Evolutionary conservation across 2,888 invertebrate species (phyloP), one percentile per base, ranked within the genome.

Genomic region (Azorinus chamasolen): DNA sequence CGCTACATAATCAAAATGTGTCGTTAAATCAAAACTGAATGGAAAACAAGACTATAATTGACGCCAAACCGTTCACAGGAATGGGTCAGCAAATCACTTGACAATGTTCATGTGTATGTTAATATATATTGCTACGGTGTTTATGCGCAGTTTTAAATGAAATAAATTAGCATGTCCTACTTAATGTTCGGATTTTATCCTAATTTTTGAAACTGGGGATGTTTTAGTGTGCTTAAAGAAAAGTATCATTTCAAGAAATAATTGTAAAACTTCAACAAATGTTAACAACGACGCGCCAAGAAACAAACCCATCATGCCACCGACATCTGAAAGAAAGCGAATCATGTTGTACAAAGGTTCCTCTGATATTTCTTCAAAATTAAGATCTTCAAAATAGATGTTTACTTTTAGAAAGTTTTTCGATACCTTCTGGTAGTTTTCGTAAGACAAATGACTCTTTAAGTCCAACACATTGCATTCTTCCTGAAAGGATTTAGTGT

Each of bases 251-350:
- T 75, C 85, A 10, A 83, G 63, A 10, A 79, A 12, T 6, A 84
- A 43, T 20, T 83, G 79, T 10, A 84, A 16, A n/a, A 83, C 16
- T 39, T 84, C 84, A 14, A 81, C 68, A 18, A 76, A 57, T 32
- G 77, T 84, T 8, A 84, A 59, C 6, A 83, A 45, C 4, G 84
- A 84, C 3, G 74, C 76, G 2, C 84, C 84, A 43, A 81, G 61
- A 61, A 77, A 83, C 16, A 84, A 55, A 0, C 84, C 84, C 50
- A 81, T 48, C 5, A 81, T 70, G 2, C 84, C 84, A 12, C 84
- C 84, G 10, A 84, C 72, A 54, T 84, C 81, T 0, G 84, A 81
- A 12, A 84, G 50, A 46, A 84, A 84, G 1, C 73, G 69, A 10
- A 79, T 73, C 10, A 46, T 43, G 24, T 25, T 64, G 24, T 58